Conservation (phyloP, 2,888 invertebrate genomes). For the Leptopilina myrica region DNA sequence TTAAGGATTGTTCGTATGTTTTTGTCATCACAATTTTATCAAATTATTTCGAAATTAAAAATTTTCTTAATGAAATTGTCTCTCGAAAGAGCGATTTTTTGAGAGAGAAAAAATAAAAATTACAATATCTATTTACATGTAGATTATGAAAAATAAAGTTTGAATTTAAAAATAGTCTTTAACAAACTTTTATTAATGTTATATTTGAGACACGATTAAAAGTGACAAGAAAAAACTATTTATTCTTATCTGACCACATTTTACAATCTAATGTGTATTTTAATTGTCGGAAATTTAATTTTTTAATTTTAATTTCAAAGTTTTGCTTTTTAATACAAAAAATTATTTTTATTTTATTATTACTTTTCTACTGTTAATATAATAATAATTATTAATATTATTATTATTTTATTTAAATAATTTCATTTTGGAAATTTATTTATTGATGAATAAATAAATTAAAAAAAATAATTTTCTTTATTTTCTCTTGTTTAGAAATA, state of each 20-base stretch:
- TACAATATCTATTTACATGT: too few species aligned
- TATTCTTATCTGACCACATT: constrained; percentile 15
- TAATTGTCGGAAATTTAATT: background rate
- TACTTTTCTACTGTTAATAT: too few species aligned
- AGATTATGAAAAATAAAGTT: background rate
- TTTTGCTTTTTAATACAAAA: background rate
- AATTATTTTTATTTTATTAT: background rate
- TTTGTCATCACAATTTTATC: constrained; percentile 5
- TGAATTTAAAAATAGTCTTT: background rate
- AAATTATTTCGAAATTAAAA: constrained; percentile 2
- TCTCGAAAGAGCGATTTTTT: too few species aligned
- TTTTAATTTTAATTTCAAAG: too few species aligned
- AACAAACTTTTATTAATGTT: background rate
- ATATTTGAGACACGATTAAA: background rate
- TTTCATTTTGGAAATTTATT: too few species aligned
- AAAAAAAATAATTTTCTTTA: too few species aligned
- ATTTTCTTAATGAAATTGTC: background rate
- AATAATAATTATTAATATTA: too few species aligned
- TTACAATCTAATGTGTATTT: constrained; percentile 13
- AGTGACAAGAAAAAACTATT: background rate
- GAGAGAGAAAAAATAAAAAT: too few species aligned
- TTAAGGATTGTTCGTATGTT: background rate
- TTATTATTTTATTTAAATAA: too few species aligned
- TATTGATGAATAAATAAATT: too few species aligned
- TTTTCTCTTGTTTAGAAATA: too few species aligned